Evolutionary conservation across 2,113 vertebrate genomes (phyloP).

Genomic region (Nyctibius bracteatus): DNA sequence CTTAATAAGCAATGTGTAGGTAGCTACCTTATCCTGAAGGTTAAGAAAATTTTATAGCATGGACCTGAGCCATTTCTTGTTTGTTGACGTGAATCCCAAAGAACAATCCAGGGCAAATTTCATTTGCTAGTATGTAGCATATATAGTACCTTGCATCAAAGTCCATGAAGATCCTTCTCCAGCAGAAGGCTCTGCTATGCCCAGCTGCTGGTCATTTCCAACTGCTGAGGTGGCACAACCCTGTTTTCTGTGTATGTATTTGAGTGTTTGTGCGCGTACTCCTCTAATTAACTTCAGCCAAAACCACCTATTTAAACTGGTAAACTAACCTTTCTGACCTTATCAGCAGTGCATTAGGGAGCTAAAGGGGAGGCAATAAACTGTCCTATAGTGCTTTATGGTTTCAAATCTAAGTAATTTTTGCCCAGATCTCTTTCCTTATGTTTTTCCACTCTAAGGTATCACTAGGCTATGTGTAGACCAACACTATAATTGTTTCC

Average conservation of each 20-base stretch:
- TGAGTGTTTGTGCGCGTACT: neutral
- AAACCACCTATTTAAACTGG: neutral
- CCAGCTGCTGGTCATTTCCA: neutral
- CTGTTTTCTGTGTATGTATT: neutral
- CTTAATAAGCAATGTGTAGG: neutral
- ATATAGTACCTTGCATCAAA: neutral
- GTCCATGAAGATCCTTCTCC: neutral
- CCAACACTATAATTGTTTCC: conserved; percentile 38
- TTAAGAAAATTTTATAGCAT: neutral
- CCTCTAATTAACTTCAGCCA: neutral
- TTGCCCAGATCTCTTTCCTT: neutral
- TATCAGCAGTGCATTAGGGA: neutral
- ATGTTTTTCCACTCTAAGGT: neutral
- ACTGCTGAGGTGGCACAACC: neutral
- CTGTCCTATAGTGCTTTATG: neutral
- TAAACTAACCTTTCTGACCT: neutral
- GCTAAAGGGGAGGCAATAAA: neutral
- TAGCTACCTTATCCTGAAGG: neutral
- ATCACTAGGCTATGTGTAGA: neutral
- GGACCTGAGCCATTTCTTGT: neutral
- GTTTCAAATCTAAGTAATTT: neutral
- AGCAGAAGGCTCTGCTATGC: neutral
- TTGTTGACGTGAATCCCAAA: neutral
- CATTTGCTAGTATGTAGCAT: neutral
- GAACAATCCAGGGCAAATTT: neutral